Conservation (phyloP, 2,113 vertebrate genomes). For the Zosterops pallidus region DNA sequence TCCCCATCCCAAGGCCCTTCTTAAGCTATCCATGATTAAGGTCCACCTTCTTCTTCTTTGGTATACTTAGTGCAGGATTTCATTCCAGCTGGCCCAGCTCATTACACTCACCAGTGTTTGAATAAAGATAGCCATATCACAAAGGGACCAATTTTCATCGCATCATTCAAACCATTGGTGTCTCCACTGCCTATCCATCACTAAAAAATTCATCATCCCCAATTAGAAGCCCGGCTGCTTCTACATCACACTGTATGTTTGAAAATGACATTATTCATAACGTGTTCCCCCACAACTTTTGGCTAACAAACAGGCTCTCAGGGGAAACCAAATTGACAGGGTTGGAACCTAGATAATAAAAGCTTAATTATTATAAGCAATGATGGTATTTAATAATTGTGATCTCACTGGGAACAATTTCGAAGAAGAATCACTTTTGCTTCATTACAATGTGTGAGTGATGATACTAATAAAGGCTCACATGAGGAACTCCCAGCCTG, state of each 20-base stretch:
- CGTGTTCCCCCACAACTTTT: background rate
- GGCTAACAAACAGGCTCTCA: conserved; percentile 24
- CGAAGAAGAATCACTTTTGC: conserved; percentile 54
- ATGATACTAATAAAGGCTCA: conserved; percentile 67
- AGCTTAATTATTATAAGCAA: conserved; percentile 71
- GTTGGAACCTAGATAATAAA: conserved; percentile 66
- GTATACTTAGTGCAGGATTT: background rate
- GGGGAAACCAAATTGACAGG: conserved; percentile 38
- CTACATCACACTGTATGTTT: background rate
- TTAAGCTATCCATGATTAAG: background rate
- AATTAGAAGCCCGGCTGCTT: conserved; percentile 1
- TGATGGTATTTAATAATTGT: conserved; percentile 72
- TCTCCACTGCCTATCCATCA: background rate
- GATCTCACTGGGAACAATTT: conserved; percentile 65
- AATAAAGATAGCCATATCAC: background rate
- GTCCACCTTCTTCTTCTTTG: background rate
- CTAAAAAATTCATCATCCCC: conserved; percentile 29
- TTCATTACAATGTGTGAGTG: conserved; percentile 63
- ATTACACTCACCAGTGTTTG: background rate
- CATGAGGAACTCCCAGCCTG: conserved; percentile 25
- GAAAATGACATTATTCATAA: background rate
- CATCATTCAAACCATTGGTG: background rate
- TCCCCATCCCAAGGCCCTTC: background rate
- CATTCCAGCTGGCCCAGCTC: background rate
- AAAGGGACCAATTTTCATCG: background rate